A percentile compares a stretch with the other conserved stretches of the same genome.
These are phyloP conservation scores for Palaemon carinicauda DNA, from an alignment of 1,140 invertebrate genomes.

Conservation along the genomic window DNA sequence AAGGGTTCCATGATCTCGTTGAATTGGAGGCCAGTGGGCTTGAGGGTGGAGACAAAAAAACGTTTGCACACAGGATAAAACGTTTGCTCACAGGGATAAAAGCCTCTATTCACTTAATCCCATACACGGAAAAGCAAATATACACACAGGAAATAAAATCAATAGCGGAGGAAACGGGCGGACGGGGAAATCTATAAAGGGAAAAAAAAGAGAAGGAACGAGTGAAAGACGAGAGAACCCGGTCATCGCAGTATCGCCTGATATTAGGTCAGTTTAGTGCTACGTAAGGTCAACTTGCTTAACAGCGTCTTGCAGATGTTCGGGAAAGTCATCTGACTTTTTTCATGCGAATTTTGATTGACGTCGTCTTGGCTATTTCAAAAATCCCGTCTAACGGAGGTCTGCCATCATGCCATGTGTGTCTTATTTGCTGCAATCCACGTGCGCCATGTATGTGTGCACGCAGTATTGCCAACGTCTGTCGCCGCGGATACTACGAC, in stretches of 20 bases:
- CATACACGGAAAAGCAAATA: constrained; percentile 43
- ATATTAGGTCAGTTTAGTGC: no score
- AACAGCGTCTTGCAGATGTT: no score
- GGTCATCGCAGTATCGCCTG: no score
- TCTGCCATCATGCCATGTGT: not conserved
- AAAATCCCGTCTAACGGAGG: no score
- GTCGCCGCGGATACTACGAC: not conserved
- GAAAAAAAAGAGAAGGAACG: not conserved
- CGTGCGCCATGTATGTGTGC: not conserved
- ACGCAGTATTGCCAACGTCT: not conserved
- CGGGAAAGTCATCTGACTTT: no score
- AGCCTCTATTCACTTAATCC: constrained; percentile 44
- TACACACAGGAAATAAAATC: constrained; percentile 35
- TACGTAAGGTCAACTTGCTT: no score
- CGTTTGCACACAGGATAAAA: not conserved
- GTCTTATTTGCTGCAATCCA: not conserved
- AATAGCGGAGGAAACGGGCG: constrained; percentile 35
- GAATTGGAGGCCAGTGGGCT: not conserved
- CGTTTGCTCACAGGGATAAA: constrained; percentile 30
- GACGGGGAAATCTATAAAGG: constrained; percentile 35
- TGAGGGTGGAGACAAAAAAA: not conserved
- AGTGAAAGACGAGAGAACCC: no score
- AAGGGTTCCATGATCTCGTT: not conserved
- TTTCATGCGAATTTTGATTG: no score
- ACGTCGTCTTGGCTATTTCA: no score